These are phyloP conservation scores for Rotaria macrura DNA, from an alignment of 2,888 invertebrate species.

Conservation along the genomic window DNA sequence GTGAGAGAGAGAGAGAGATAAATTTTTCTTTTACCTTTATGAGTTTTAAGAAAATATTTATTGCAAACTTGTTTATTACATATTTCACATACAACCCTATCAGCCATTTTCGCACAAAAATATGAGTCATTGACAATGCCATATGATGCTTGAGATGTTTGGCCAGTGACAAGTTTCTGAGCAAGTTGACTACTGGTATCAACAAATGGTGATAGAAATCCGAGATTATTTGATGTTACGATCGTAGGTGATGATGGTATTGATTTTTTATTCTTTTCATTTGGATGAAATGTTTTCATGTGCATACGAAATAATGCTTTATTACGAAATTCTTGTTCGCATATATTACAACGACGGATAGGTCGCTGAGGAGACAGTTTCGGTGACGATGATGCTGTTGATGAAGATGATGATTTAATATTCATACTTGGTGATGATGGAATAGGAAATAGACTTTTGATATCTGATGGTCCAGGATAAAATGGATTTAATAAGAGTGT, in stretches of 20 bases:
- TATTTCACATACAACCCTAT: slow-evolving; percentile 65
- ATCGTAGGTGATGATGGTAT: not conserved
- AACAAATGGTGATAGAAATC: not conserved
- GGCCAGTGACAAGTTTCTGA: slow-evolving; percentile 15
- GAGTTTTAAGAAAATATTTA: slow-evolving; percentile 98
- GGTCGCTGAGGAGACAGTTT: not conserved
- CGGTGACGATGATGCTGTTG: too few species aligned
- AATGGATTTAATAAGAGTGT: slow-evolving; percentile 7
- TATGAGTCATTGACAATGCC: slow-evolving; percentile 32
- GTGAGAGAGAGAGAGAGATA: too few species aligned
- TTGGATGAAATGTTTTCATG: slow-evolving; percentile 34
- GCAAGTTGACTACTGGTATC: slow-evolving; percentile 7
- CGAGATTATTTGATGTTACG: not conserved
- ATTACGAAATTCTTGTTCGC: slow-evolving; percentile 56
- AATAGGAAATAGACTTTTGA: not conserved
- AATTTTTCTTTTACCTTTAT: slow-evolving; percentile 77
- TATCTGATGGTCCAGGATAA: not conserved
- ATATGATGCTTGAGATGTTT: slow-evolving; percentile 24
- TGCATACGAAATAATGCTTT: slow-evolving; percentile 47
- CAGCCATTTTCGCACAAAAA: slow-evolving; percentile 45
- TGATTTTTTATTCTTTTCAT: not conserved
- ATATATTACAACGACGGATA: slow-evolving; percentile 63
- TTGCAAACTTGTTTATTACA: slow-evolving; percentile 97
- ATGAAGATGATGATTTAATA: not conserved
- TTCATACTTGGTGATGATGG: not conserved